A percentile compares a stretch with the other conserved stretches of the same genome.
These are phyloP conservation scores for Buphagus erythrorhynchus DNA, from an alignment of 2,797 vertebrate species.

Conservation along the genomic window DNA sequence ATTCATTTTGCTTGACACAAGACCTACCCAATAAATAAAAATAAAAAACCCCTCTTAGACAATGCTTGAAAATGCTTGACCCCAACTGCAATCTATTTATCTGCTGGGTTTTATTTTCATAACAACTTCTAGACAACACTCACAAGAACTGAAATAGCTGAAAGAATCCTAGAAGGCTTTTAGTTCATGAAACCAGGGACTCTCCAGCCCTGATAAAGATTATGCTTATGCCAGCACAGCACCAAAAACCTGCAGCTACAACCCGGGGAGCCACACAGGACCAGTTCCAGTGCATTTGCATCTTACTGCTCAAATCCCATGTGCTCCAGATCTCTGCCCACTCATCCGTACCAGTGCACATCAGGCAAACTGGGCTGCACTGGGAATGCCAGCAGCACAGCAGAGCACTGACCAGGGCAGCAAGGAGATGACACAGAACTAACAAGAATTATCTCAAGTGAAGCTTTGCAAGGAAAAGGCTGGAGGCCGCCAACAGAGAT, in stretches of 20 bases:
- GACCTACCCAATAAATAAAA: neutral
- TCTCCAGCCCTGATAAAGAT: rapidly evolving
- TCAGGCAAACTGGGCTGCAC: neutral
- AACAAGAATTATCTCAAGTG: neutral
- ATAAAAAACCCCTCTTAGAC: neutral
- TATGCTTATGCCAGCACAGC: neutral
- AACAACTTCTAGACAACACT: neutral
- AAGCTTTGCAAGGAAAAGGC: neutral
- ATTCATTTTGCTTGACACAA: neutral
- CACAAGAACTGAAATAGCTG: neutral
- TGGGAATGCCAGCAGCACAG: neutral
- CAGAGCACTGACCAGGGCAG: neutral
- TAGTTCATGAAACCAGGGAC: neutral
- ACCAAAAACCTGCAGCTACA: neutral
- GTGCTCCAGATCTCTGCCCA: neutral
- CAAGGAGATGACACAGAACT: neutral
- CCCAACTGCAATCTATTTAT: neutral
- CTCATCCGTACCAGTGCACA: rapidly evolving
- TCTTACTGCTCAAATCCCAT: rapidly evolving
- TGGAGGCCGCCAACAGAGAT: neutral
- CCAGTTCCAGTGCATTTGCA: neutral
- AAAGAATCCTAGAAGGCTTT: neutral
- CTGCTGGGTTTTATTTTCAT: neutral
- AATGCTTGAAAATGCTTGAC: neutral
- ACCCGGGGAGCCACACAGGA: rapidly evolving